phyloP scores from a whole-genome alignment of 2,797 vertebrate genomes.

The Rhodeus uyekii region DNA sequence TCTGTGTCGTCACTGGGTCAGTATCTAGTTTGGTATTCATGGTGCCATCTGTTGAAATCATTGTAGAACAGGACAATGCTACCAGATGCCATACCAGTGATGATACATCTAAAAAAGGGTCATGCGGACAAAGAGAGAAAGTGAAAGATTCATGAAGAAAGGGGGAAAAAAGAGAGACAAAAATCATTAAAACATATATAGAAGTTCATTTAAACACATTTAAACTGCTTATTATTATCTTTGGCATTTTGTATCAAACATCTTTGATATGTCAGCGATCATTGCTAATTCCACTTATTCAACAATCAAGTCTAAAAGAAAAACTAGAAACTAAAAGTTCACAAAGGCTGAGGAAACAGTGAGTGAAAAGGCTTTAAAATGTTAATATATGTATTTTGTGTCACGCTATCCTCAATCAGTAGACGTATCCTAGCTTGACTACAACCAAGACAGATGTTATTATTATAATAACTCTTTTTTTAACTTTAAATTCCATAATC shows the following conservation, averaged over 20 bases:
- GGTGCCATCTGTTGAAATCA: conserved; percentile 98
- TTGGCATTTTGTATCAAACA: neutral
- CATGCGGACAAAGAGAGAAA: neutral
- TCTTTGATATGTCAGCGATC: neutral
- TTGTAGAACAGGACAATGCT: conserved; percentile 99
- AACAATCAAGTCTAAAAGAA: neutral
- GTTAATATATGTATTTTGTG: neutral
- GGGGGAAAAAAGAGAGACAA: neutral
- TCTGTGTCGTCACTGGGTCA: conserved; percentile 67
- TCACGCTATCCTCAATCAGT: too few relatives aligned
- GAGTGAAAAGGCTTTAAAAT: neutral
- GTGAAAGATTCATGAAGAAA: neutral
- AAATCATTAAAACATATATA: neutral
- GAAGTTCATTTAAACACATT: neutral
- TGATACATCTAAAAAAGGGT: conserved; percentile 85
- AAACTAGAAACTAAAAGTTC: neutral
- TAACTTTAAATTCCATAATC: neutral
- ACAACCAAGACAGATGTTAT: neutral
- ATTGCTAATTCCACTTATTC: neutral
- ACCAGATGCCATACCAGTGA: conserved; percentile 96
- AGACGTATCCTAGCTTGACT: neutral
- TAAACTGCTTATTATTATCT: neutral
- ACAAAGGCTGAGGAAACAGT: neutral
- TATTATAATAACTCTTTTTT: neutral
- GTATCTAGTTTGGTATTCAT: conserved; percentile 96